Percentiles rank a stretch among this genome's conserved stretches.
Conservation (phyloP, 2,888 invertebrate species). For the Drosophila anomalata region DNA sequence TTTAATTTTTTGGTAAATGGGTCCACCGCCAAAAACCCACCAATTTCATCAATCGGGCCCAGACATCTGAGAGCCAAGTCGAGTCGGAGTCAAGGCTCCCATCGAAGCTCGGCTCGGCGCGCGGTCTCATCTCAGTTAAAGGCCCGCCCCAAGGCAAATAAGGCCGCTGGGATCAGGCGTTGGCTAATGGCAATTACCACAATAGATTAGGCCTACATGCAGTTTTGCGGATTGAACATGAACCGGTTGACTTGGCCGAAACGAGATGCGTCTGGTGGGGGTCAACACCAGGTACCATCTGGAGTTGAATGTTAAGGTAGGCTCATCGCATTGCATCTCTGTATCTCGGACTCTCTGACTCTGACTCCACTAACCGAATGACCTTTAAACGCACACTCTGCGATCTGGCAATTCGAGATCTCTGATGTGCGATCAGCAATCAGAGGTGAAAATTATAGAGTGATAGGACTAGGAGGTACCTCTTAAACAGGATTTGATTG, state of each 20-base stretch:
- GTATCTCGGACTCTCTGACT: constrained; percentile 45
- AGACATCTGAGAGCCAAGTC: constrained; percentile 15
- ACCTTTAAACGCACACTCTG: constrained; percentile 75
- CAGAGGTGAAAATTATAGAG: not conserved
- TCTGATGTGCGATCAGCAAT: constrained; percentile 14
- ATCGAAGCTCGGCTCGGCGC: constrained; percentile 43
- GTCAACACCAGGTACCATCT: constrained; percentile 40
- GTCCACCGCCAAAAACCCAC: constrained; percentile 54
- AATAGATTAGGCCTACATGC: constrained; percentile 60
- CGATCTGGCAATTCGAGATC: constrained; percentile 25
- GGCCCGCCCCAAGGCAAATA: constrained; percentile 47
- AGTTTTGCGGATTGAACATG: constrained; percentile 38
- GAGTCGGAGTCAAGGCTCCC: constrained; percentile 63
- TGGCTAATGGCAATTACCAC: constrained; percentile 43
- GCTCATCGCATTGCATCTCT: constrained; percentile 43
- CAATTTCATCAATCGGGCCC: constrained; percentile 44
- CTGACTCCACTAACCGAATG: constrained; percentile 70
- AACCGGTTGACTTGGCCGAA: constrained; percentile 59
- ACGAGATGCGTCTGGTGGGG: constrained; percentile 37
- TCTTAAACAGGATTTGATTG: not conserved
- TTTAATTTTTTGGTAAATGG: constrained; percentile 65
- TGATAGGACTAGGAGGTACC: not conserved
- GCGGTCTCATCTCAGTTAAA: not conserved
- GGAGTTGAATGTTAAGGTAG: constrained; percentile 83
- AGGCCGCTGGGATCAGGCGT: constrained; percentile 38